phyloP scores from a whole-genome alignment of 2,113 vertebrate species.

The Neodontobutis hainanensis region DNA sequence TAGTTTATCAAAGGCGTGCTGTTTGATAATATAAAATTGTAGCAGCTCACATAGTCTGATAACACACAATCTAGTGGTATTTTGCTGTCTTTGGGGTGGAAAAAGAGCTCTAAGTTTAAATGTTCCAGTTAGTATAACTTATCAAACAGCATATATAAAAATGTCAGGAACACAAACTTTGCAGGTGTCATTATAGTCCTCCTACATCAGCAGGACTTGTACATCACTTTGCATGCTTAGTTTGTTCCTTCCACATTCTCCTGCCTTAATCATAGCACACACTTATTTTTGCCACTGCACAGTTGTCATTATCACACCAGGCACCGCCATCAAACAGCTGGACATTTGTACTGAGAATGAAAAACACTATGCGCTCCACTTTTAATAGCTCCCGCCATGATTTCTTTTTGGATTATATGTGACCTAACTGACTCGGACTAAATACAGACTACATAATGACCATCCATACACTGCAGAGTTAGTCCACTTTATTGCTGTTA shows the following conservation, averaged over 20 bases:
- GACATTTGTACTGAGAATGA: constrained; percentile 27
- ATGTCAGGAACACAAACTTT: neutral
- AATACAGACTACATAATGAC: neutral
- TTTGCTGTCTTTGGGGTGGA: too few species aligned
- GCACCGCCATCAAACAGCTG: constrained; percentile 51
- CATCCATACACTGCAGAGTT: neutral
- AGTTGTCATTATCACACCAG: constrained; percentile 49
- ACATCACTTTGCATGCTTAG: constrained; percentile 14
- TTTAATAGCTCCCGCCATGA: constrained; percentile 13
- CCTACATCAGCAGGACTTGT: constrained; percentile 33
- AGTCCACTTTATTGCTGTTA: neutral
- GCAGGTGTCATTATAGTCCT: constrained; percentile 3
- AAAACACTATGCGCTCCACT: constrained; percentile 10
- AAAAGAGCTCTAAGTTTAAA: too few species aligned
- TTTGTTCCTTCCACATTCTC: constrained; percentile 9
- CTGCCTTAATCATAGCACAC: constrained; percentile 19
- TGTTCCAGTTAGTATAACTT: too few species aligned
- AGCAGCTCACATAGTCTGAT: too few species aligned
- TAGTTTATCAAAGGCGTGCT: too few species aligned
- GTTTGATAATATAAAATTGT: too few species aligned
- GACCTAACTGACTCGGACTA: neutral
- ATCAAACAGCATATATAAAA: neutral
- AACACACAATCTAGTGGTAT: too few species aligned
- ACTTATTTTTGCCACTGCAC: constrained; percentile 27
- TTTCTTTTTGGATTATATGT: neutral